Base-by-base conservation (phyloP, 2,797 vertebrate species). In the Ptychobarbus kaznakovi region DNA sequence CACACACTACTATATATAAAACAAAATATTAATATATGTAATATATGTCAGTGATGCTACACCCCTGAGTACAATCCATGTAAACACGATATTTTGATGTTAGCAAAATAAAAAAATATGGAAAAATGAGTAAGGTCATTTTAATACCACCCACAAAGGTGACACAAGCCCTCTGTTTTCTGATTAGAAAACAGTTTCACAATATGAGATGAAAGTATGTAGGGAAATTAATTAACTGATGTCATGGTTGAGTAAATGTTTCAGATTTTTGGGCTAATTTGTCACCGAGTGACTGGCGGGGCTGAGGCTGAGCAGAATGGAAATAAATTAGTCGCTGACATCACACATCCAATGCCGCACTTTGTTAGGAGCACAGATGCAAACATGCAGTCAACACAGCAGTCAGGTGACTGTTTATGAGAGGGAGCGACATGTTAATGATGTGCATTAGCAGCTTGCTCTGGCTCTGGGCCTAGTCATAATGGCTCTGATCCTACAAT, bases 141-240 rank as follows among this genome's bases (percentile, higher is more conserved):
- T 72, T 42, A 51, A 7, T 22, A 28, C n/a, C 46, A 86, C 63
- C 46, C 46, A 42, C 35, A 58, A 32, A 65, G 40, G 16, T 83
- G 42, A 79, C 49, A 38, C 18, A 68, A 22, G 25, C 68, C 72
- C 28, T 83, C 58, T 20, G 28, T 72, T 86, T 78, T n/a, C 86
- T 82, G 74, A 82, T 89, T 74, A 73, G 75, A 90, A 12, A 91
- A 82, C 87, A 89, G 86, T 88, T 89, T 86, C 88, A 91, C 89
- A 93, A 93, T 93, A 92, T 91, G 86, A 93, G 93, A 94, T 92
- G 90, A 92, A 92, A 93, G 93, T 93, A 91, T 87, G 88, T 87
- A 91, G 86, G 87, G 90, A 95, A 96, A 96, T 96, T 96, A 97
- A 97, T 97, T 96, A 96, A 96, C 96, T 94, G 92, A 96, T 96